phyloP scores from a whole-genome alignment of 2,113 vertebrate genomes.

The Heterotilapia buettikoferi region DNA sequence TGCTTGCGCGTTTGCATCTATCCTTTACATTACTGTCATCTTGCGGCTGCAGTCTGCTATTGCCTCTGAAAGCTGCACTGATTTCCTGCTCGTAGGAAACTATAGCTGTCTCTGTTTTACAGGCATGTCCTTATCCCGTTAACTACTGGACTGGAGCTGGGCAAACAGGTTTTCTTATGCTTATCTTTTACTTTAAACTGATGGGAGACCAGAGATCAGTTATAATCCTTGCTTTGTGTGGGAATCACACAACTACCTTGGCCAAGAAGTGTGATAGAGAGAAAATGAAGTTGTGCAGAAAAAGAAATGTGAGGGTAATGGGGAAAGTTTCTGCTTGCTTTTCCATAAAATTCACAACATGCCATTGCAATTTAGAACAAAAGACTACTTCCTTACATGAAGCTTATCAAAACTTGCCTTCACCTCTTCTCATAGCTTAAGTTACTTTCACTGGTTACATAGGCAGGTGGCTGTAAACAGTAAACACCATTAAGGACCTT shows the following conservation, averaged over 20 bases:
- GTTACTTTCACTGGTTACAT: neutral
- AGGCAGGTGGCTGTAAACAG: neutral
- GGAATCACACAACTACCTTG: neutral
- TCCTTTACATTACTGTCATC: neutral
- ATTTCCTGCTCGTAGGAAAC: neutral
- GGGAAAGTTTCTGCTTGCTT: neutral
- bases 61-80: neutral
- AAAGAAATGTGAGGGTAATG: neutral
- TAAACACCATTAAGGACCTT: neutral
- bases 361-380: neutral
- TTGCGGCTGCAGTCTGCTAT: neutral
- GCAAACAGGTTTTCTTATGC: neutral
- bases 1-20: neutral
- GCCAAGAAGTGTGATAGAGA: neutral
- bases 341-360: neutral
- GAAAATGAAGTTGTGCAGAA: neutral
- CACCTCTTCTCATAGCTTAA: neutral
- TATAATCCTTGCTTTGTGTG: neutral
- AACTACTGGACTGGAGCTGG: neutral
- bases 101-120: neutral
- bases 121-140: neutral
- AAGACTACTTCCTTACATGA: neutral
- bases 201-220: neutral
- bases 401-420: neutral
- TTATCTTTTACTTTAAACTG: neutral